These are phyloP conservation scores for Coracias cyanogaster DNA, from an alignment of 2,797 vertebrate genomes.

Conservation along the genomic window DNA sequence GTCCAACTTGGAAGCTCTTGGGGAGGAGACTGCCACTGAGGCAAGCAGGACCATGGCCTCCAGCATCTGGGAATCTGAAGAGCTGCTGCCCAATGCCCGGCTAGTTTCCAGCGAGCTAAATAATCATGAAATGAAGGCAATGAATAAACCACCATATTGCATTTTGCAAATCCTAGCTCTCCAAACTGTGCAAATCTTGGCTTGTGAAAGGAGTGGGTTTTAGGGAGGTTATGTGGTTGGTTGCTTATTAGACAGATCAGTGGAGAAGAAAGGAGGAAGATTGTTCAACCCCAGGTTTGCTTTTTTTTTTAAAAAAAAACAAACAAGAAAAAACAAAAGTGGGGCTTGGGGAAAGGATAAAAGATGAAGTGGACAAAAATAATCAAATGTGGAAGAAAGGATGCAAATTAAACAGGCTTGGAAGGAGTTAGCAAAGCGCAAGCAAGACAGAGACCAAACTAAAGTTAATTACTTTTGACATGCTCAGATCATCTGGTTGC, in stretches of 20 bases:
- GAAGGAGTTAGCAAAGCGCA: background rate
- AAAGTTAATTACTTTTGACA: slow-evolving; percentile 73
- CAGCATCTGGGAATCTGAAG: background rate
- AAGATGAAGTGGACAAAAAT: background rate
- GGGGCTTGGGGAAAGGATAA: background rate
- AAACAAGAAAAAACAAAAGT: background rate
- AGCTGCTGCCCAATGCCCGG: background rate
- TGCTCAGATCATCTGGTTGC: slow-evolving; percentile 62
- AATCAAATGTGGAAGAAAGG: slow-evolving; percentile 18
- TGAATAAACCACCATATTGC: background rate
- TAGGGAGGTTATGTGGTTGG: background rate
- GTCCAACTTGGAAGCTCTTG: background rate
- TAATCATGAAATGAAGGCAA: background rate
- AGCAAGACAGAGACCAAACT: slow-evolving; percentile 49
- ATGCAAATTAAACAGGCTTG: slow-evolving; percentile 50
- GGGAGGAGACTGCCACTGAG: background rate
- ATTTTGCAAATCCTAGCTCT: background rate
- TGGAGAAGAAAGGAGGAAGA: background rate
- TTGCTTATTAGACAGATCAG: background rate
- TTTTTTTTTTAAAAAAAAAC: background rate
- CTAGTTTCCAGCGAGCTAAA: background rate
- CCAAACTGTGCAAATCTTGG: background rate
- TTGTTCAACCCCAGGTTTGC: background rate
- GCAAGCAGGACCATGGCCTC: background rate
- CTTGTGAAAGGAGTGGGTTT: background rate